Conservation (phyloP, 2,113 vertebrate species). For the Pseudorectes ferrugineus region DNA sequence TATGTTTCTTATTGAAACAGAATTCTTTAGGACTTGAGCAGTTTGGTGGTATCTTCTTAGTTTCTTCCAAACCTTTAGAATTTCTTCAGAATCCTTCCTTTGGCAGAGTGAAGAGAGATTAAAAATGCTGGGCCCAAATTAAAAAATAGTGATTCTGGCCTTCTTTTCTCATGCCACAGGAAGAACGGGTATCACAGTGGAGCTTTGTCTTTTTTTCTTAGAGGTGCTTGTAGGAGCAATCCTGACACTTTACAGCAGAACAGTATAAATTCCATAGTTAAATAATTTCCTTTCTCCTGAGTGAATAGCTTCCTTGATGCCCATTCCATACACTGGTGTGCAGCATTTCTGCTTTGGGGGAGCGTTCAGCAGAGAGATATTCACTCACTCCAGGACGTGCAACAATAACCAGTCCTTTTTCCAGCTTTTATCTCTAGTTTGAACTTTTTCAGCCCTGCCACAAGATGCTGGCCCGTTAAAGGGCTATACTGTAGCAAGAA, state of each 20-base stretch:
- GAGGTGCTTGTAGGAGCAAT: background rate
- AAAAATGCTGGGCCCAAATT: background rate
- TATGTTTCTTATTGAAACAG: background rate
- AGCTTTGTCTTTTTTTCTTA: background rate
- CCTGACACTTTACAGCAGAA: background rate
- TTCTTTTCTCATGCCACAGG: background rate
- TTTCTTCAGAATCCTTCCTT: background rate
- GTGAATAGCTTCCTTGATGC: background rate
- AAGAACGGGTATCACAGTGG: accelerated
- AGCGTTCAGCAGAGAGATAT: background rate
- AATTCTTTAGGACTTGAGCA: background rate
- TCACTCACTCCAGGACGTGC: background rate
- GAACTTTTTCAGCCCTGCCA: background rate
- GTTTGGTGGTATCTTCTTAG: background rate
- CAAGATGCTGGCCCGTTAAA: background rate
- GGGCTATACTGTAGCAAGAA: background rate
- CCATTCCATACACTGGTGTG: background rate
- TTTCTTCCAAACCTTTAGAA: background rate
- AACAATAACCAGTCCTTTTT: background rate
- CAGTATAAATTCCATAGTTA: background rate
- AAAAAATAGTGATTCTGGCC: background rate
- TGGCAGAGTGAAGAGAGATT: background rate
- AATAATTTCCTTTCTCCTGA: background rate
- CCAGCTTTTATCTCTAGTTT: background rate
- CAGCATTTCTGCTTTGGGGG: background rate